A percentile compares a stretch with the other conserved stretches of the same genome.
phyloP scores from a whole-genome alignment of 2,797 vertebrate species.

The Eulemur coronatus region DNA sequence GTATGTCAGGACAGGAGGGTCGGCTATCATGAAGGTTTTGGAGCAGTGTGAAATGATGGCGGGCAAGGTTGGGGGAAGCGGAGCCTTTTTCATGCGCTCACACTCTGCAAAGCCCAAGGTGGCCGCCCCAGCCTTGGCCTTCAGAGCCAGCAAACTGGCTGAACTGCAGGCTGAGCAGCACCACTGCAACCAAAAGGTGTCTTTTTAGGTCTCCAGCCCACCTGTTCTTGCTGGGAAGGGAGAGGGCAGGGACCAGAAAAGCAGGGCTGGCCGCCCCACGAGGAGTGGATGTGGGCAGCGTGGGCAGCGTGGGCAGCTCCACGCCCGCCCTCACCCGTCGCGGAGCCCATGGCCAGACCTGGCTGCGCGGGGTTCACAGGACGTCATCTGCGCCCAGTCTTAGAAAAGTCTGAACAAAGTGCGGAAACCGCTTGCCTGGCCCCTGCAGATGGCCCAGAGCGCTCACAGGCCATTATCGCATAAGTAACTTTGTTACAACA shows the following conservation, averaged over 20 bases:
- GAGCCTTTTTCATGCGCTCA: not conserved
- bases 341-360: too few species aligned
- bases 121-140: not conserved
- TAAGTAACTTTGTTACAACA: not conserved
- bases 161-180: not conserved
- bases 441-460: not conserved
- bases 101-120: too few species aligned
- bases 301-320: not conserved
- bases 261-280: not conserved
- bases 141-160: not conserved
- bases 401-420: not conserved
- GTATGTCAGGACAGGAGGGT: not conserved
- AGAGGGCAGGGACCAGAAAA: too few species aligned
- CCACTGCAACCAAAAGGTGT: not conserved
- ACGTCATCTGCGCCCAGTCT: not conserved
- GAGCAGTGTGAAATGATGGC: not conserved
- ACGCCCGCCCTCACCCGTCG: too few species aligned
- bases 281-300: too few species aligned
- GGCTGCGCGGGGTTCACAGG: too few species aligned
- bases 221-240: not conserved
- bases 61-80: fast-evolving
- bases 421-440: not conserved
- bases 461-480: not conserved
- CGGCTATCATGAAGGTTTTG: not conserved
- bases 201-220: not conserved